Conservation (phyloP, 1,140 invertebrate species). For the Aphelinus atriplicis region DNA sequence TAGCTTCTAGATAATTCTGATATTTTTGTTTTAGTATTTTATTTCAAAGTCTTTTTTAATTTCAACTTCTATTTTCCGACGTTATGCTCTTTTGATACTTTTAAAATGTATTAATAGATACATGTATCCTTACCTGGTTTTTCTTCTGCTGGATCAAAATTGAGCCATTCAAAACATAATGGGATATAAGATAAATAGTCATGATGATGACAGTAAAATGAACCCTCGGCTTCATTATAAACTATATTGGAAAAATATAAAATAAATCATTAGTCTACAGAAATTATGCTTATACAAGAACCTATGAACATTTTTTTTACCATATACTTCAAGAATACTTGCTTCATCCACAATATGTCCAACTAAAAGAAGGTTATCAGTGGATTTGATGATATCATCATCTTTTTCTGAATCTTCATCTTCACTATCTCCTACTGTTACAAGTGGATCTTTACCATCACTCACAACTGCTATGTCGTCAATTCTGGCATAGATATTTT, state of each 20-base stretch:
- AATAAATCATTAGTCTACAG: neutral
- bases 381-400: constrained; percentile 88
- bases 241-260: constrained; percentile 70
- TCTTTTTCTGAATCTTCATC: constrained; percentile 87
- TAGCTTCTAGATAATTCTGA: too few species aligned
- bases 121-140: constrained; percentile 67
- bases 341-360: constrained; percentile 87
- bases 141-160: constrained; percentile 78
- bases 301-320: constrained; percentile 59
- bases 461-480: constrained; percentile 67
- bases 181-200: constrained; percentile 88
- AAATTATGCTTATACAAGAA: constrained; percentile 1
- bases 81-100: too few species aligned
- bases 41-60: too few species aligned
- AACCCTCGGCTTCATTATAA: constrained; percentile 88
- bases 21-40: too few species aligned
- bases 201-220: constrained; percentile 94
- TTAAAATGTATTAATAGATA: too few species aligned
- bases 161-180: constrained; percentile 91
- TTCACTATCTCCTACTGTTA: constrained; percentile 68
- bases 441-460: constrained; percentile 69
- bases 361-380: constrained; percentile 91
- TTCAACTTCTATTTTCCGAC: too few species aligned
- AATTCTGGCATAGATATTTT: constrained; percentile 56
- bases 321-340: constrained; percentile 87